These are phyloP conservation scores for Drosophila triauraria DNA, from an alignment of 1,140 invertebrate genomes.

Conservation along the genomic window DNA sequence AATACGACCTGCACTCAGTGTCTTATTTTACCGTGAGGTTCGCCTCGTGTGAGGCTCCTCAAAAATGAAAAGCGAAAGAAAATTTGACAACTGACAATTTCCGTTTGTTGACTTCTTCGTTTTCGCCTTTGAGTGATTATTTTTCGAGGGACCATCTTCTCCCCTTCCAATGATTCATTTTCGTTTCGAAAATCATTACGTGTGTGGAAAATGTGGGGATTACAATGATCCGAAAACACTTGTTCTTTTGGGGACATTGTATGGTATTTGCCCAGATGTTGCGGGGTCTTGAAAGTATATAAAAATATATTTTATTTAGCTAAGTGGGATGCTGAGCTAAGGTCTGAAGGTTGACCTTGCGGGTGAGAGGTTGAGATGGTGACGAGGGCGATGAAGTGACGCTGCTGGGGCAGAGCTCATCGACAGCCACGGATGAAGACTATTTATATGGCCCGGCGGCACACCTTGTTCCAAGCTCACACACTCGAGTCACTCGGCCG, in stretches of 20 bases:
- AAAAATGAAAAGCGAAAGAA: conserved; percentile 42
- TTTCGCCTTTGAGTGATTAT: conserved; percentile 39
- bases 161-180: conserved; percentile 64
- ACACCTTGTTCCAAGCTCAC: conserved; percentile 54
- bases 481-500: conserved; percentile 56
- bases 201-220: conserved; percentile 38
- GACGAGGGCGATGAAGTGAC: conserved; percentile 1
- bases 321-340: conserved; percentile 27
- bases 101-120: conserved; percentile 63
- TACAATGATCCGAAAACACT: conserved; percentile 29
- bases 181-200: conserved; percentile 60
- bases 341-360: conserved; percentile 49
- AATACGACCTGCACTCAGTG: conserved; percentile 60
- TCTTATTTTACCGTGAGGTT: conserved; percentile 28
- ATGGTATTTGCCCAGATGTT: conserved; percentile 63
- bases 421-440: conserved; percentile 35
- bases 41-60: conserved; percentile 36
- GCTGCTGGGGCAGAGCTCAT: conserved; percentile 25
- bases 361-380: conserved; percentile 21
- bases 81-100: conserved; percentile 81
- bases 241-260: conserved; percentile 20
- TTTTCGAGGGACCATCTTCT: conserved; percentile 24
- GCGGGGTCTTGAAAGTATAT: not conserved
- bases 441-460: conserved; percentile 44
- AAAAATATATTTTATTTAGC: conserved; percentile 14